Base-by-base conservation (phyloP, 2,888 invertebrate genomes). In the Pristionchus maxplancki region DNA sequence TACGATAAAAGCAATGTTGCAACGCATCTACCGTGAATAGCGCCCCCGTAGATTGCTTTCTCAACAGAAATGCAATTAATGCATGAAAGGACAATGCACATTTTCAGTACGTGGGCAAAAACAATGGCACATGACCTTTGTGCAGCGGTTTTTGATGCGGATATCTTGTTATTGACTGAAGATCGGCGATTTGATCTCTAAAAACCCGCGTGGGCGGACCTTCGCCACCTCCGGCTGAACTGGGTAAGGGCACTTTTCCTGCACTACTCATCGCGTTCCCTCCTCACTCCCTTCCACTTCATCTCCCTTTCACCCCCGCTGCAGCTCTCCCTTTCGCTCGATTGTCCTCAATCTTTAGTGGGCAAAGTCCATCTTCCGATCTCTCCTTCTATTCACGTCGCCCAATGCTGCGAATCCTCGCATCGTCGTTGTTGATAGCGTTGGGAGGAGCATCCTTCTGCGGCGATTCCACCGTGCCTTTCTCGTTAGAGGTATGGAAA, bases 401-500 rank as follows among this genome's bases (percentile, higher is more conserved):
- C n/a, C n/a, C 9, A 4, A 83, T 83, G 83, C 58, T 83, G 17
- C 50, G 83, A 83, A 1, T 50, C 9, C 13, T 53, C 9, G 83
- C 44, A 0, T 3, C 83, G 13, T 31, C 31, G 3, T 0, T 37
- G 3, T 24, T 86, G 50, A 5, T 74, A 1, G n/a, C 87, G 8
- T 9, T 74, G 37, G 83, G 89, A 31, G 58, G n/a, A 50, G 89
- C 89, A 0, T 91, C 91, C 5, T 91, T 87, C 88, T 92, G 92
- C 87, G 92, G 92, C 84, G 90, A 91, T 48, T 90, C 92, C 1
- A 88, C 90, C 0, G 91, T 92, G 82, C 92, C 92, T 9, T 92
- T 87, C 89, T 91, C 91, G 88, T 90, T 92, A 24, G 92, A 92
- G 91, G 92, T 92, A 31, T 20, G 24, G n/a, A n/a, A n/a, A n/a